Base-by-base conservation (phyloP, 2,113 vertebrate species). In the Paraplagusia blochii region DNA sequence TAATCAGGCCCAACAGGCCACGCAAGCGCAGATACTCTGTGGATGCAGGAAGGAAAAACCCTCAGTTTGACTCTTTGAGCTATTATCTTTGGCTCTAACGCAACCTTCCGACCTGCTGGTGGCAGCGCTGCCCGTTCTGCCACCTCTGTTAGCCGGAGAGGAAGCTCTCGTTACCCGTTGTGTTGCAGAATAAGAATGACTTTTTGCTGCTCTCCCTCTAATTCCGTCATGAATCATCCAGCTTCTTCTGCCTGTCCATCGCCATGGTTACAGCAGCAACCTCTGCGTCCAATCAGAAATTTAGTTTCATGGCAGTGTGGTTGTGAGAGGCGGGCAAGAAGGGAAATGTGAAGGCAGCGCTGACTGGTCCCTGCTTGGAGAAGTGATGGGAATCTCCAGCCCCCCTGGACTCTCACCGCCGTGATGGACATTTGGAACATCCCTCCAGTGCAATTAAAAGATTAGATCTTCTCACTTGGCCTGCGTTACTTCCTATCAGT, bases 401-500 rank as follows among this genome's bases (percentile, higher is more conserved):
- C 43, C 68, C 51, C 61, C 58, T 9, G 9, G 69, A 78, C 80
- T 52, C 22, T 63, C 58, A 47, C 48, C 69, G 72, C 78, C 77
- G 79, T 64, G 72, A 79, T 83, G 61, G 69, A 66, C 66, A 80
- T 83, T 69, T 76, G 58, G 81, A 87, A 85, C 82, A 80, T 73
- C 76, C 55, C 72, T 84, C 76, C 63, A 70, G 53, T 66, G 88
- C 87, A 88, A 89, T 90, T 90, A 91, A 91, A 89, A 88, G 86
- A 90, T 91, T 89, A 82, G 79, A 91, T 90, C 84, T 87, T 66
- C 58, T 77, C 63, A 52, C 46, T 77, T 67, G 57, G 50, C 55
- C 67, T 80, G 74, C 50, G 35, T 60, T 68, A 38, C 49, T 74
- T 49, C 51, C 66, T 45, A 46, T 69, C 50, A 12, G 45, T 38